Evolutionary conservation across 2,113 vertebrate genomes (phyloP).

Genomic region (Mustela lutreola): DNA sequence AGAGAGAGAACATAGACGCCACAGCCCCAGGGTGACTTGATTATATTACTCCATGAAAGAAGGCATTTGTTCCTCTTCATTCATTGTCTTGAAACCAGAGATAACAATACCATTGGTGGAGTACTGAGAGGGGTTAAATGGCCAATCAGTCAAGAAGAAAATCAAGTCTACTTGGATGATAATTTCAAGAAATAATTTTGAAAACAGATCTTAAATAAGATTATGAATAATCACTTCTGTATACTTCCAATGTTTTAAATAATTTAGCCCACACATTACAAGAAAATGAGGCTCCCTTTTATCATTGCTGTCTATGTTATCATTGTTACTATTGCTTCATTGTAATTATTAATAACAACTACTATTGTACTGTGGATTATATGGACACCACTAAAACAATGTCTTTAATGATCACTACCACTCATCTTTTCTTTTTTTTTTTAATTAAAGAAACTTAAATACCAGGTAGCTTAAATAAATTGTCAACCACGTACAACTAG

Average conservation of each 20-base stretch:
- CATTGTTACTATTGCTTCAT: background rate
- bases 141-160: background rate
- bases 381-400: background rate
- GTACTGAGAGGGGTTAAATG: background rate
- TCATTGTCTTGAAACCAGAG: background rate
- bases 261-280: background rate
- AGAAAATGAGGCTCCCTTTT: background rate
- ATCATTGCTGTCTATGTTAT: background rate
- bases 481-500: background rate
- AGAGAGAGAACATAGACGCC: background rate
- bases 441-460: background rate
- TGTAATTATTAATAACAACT: background rate
- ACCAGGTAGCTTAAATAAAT: background rate
- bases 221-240: background rate
- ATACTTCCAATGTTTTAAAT: background rate
- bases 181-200: background rate
- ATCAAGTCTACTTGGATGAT: background rate
- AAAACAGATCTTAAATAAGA: background rate
- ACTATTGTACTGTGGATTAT: background rate
- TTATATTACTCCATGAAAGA: background rate
- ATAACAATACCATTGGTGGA: too few relatives aligned
- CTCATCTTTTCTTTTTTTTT: background rate
- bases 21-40: background rate
- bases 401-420: background rate
- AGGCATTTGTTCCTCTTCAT: background rate